Percentiles rank a stretch among this genome's conserved stretches.
Conservation (phyloP, 1,140 invertebrate genomes). For the Drosophila virilis region DNA sequence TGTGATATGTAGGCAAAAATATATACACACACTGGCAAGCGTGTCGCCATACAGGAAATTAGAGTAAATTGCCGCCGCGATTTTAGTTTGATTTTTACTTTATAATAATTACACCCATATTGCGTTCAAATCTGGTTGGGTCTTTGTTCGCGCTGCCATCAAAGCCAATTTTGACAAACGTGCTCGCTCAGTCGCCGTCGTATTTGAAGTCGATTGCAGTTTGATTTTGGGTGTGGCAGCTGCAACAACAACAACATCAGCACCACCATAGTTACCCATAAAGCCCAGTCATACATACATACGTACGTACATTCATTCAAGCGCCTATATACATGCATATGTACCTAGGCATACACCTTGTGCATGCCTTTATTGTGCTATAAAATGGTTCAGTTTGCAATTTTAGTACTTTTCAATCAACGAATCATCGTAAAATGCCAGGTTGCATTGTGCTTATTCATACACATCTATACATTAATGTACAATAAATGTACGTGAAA, state of each 20-base stretch:
- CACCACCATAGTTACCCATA: conserved; percentile 15
- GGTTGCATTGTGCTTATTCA: too few relatives aligned
- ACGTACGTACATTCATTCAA: background rate
- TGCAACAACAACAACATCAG: conserved; percentile 5
- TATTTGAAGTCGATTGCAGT: conserved; percentile 24
- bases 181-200: conserved; percentile 27
- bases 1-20: background rate
- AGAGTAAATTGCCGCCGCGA: conserved; percentile 41
- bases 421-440: too few relatives aligned
- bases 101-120: conserved; percentile 62
- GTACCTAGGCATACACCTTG: conserved; percentile 3
- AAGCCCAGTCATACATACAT: conserved; percentile 4
- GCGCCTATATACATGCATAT: background rate
- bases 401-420: too few relatives aligned
- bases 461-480: too few relatives aligned
- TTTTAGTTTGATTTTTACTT: conserved; percentile 52
- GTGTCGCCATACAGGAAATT: conserved; percentile 61
- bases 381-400: too few relatives aligned
- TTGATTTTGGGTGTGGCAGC: conserved; percentile 11
- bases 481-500: conserved; percentile 5
- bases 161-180: conserved; percentile 57
- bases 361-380: too few relatives aligned
- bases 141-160: conserved; percentile 39
- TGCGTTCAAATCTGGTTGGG: conserved; percentile 32
- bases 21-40: background rate